Evolutionary conservation across 2,113 vertebrate genomes (phyloP), one percentile per base, ranked within the genome.

Genomic region (Haemorhous mexicanus): DNA sequence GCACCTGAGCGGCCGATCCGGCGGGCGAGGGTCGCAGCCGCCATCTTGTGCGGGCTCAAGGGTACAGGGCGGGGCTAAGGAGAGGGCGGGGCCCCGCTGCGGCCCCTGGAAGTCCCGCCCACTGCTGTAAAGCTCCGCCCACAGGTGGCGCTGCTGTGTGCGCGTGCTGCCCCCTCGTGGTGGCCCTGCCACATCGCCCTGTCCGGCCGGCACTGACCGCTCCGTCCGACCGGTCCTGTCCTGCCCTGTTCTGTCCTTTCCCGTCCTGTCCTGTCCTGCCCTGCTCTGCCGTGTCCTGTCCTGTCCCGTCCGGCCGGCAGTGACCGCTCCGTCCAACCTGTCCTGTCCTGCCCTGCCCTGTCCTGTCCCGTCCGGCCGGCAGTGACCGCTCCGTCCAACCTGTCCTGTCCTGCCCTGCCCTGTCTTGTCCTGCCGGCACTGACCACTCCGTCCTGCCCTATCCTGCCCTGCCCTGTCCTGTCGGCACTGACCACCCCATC

Each of bases 91-190:
- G 5, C 6, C 18, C 12, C 3, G 8, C 7, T 1, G 9, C 2
- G 0, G 7, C 0, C 7, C 14, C 0, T 0, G 2, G 13, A 69
- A 3, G 35, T 33, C 28, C 17, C 77, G 83, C 72, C 83, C 41
- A 37, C 0, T 0, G 0, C 9, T 0, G 4, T 1, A 19, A 24
- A 21, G 52, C 77, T 1, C n/a, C 50, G 62, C 85, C 80, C 9
- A 28, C 26, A 1, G 4, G 0, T 6, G 4, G 22, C 2, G 1
- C 22, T 7, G 49, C 22, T 6, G 33, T 11, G 53, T 16, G 16
- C 27, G 1, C 7, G n/a, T 37, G 44, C 77, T 66, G 62, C 23
- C 12, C 39, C 19, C 56, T 11, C 2, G 26, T 50, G 77, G 84
- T 13, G 23, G 21, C 2, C 6, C 6, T 13, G 44, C 9, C 4